phyloP scores from a whole-genome alignment of 2,888 invertebrate genomes.

The Oxytorus armatus region DNA sequence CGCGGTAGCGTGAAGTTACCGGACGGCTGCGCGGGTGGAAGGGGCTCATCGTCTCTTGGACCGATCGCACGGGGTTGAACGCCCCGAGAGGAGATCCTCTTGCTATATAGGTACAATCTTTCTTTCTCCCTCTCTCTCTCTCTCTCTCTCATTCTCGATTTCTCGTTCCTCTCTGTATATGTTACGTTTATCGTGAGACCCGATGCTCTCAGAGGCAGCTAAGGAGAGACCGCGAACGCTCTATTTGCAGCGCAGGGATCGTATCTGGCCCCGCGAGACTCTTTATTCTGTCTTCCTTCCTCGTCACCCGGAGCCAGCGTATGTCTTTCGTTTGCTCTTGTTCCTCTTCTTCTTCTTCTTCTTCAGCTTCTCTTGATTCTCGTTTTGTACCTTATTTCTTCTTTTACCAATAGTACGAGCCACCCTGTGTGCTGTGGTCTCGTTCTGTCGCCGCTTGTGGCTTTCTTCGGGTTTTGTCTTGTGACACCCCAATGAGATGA shows the following conservation, averaged over 20 bases:
- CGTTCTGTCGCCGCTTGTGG: constrained; percentile 39
- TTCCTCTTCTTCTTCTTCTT: constrained; percentile 56
- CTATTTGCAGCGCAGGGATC: constrained; percentile 75
- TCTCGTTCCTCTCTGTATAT: constrained; percentile 43
- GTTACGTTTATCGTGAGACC: constrained; percentile 69
- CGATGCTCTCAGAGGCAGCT: constrained; percentile 19
- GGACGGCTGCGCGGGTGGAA: constrained; percentile 37
- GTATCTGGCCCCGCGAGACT: constrained; percentile 32
- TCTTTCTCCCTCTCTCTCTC: constrained; percentile 15
- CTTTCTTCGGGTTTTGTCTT: constrained; percentile 40
- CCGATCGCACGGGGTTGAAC: constrained; percentile 73
- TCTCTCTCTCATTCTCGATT: too few species aligned
- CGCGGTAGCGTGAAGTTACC: constrained; percentile 51
- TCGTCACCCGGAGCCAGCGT: constrained; percentile 38
- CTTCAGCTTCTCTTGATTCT: constrained; percentile 47
- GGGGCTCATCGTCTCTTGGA: constrained; percentile 33
- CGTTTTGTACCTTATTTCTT: constrained; percentile 40
- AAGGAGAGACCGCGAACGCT: constrained; percentile 64
- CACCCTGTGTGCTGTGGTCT: neutral
- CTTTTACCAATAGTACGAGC: constrained; percentile 15
- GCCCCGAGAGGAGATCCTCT: constrained; percentile 67
- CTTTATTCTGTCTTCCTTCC: constrained; percentile 42
- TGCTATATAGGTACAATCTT: constrained; percentile 38
- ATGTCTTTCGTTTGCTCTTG: constrained; percentile 67
- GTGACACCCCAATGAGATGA: constrained; percentile 56